Evolutionary conservation across 2,888 invertebrate genomes (phyloP).

Genomic region (Stenodera caucasica): DNA sequence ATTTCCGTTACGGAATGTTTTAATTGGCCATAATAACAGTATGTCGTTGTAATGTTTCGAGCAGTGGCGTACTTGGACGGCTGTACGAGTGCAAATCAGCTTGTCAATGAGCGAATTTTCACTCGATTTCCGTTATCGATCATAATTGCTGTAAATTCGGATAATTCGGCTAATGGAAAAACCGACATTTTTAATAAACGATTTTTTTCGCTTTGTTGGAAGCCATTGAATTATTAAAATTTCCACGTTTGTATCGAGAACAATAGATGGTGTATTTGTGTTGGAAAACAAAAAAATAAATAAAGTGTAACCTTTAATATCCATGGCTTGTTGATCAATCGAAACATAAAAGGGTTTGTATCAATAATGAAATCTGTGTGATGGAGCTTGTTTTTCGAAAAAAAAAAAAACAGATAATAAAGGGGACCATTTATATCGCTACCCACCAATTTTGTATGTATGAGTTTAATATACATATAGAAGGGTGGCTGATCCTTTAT

Average conservation of each 20-base stretch:
- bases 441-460: not conserved
- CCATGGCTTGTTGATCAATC: slow-evolving; percentile 33
- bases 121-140: too few relatives aligned
- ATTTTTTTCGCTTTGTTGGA: too few relatives aligned
- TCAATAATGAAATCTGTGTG: slow-evolving; percentile 44
- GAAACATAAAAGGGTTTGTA: slow-evolving; percentile 40
- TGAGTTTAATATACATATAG: not conserved
- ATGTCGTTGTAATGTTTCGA: not conserved
- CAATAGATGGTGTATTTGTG: slow-evolving; percentile 3
- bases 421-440: not conserved
- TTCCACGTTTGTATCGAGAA: not conserved
- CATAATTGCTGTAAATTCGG: too few relatives aligned
- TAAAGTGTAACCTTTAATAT: slow-evolving; percentile 24
- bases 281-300: slow-evolving; percentile 18
- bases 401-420: slow-evolving; percentile 18
- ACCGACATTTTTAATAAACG: not conserved
- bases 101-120: too few relatives aligned
- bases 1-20: not conserved
- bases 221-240: too few relatives aligned
- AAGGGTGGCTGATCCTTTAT: slow-evolving; percentile 20
- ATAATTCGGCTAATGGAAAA: too few relatives aligned
- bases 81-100: too few relatives aligned
- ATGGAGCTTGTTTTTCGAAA: slow-evolving; percentile 40
- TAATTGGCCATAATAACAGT: not conserved
- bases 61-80: not conserved